Percentiles rank a stretch among this genome's conserved stretches.
These are phyloP conservation scores for Doryteuthis pealeii DNA, from an alignment of 1,140 invertebrate species.

Conservation along the genomic window DNA sequence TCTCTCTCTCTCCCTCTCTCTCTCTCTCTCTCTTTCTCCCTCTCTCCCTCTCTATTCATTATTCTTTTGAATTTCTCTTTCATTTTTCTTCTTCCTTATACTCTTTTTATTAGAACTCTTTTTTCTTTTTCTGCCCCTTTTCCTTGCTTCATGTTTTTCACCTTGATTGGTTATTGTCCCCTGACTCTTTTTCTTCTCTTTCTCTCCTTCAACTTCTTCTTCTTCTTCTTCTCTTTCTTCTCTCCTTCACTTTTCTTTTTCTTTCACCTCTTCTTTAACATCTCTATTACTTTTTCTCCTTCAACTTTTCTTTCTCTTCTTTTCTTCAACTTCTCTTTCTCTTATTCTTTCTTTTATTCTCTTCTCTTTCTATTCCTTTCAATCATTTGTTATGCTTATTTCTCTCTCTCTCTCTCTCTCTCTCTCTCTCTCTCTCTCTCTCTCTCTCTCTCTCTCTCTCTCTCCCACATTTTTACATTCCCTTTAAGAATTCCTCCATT, in stretches of 20 bases:
- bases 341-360: not conserved
- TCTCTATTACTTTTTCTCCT: not conserved
- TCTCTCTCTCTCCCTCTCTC: not conserved
- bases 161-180: not conserved
- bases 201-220: not conserved
- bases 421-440: constrained; percentile 4
- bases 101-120: not conserved
- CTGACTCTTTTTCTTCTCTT: not conserved
- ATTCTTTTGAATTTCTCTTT: constrained; percentile 18
- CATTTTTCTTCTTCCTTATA: constrained; percentile 16
- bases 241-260: not conserved
- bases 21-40: not conserved
- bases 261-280: not conserved
- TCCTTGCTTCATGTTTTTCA: constrained; percentile 2
- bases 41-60: constrained; percentile 11
- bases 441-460: not conserved
- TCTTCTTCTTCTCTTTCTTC: not conserved
- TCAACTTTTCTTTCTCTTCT: not conserved
- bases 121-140: constrained; percentile 11
- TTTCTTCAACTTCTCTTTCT: not conserved
- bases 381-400: not conserved
- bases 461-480: not conserved
- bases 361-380: not conserved
- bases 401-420: constrained; percentile 20
- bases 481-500: not conserved